Base-by-base conservation (phyloP, 2,888 invertebrate species). In the Scaptomyza reducta region DNA sequence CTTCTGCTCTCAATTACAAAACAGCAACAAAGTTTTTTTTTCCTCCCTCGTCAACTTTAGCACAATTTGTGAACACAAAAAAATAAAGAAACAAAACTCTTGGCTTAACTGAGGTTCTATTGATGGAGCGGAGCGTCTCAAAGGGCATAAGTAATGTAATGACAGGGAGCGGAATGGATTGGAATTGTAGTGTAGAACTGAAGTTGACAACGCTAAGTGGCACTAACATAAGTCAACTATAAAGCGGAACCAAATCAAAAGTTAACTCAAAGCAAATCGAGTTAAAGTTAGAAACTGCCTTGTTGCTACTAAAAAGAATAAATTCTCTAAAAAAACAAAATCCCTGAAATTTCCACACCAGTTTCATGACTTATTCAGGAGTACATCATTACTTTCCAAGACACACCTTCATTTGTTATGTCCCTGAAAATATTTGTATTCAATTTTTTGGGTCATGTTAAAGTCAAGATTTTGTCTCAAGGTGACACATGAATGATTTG, bases 1-100 rank as follows among this genome's bases (percentile, higher is more conserved):
- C 67, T 59, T 14, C 63, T 72, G 67, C 72, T 58, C 72, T 71
- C 74, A 63, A 72, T 77, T 77, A 72, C 57, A 62, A 40, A 60
- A 61, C 40, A 47, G 40, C 54, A 70, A 44, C 40, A 75, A 64
- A 69, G 49, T 65, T 72, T 58, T 46, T 42, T 51, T 46, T n/a
- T 54, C 18, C 16, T 16, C 40, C 10, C 6, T 14, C 33, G 40
- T 38, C 25, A 51, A 74, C 44, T 64, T 35, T 64, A 73, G 64
- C 45, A 53, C 75, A 74, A 70, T 75, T 70, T 64, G 60, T 72
- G 46, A 18, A 11, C 14, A 14, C 7, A 4, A 38, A 3, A 18
- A 11, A 25, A n/a, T 4, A 3, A 38, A 4, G n/a, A 2, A 1
- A 14, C 0, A 10, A 13, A 56, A 62, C 45, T 35, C 50, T 41